These are phyloP conservation scores for Diarsia mendica DNA, from an alignment of 2,888 invertebrate species.

Conservation along the genomic window DNA sequence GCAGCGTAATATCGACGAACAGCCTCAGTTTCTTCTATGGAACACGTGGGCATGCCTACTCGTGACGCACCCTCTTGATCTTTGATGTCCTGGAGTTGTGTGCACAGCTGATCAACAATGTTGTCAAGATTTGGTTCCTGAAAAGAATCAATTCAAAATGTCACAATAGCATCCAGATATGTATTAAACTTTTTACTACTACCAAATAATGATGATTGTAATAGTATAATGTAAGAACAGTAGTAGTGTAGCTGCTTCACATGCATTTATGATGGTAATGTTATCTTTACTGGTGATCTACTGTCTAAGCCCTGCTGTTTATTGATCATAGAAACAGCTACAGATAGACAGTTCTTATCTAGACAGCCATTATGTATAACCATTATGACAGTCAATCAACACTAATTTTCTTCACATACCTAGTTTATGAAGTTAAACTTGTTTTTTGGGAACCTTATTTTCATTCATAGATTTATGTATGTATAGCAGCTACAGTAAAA, in stretches of 20 bases:
- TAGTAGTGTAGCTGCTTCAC: conserved; percentile 27
- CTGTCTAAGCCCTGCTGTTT: background rate
- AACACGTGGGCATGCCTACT: conserved; percentile 89
- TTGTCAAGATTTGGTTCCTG: conserved; percentile 95
- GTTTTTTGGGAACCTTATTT: conserved; percentile 7
- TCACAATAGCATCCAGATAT: conserved; percentile 15
- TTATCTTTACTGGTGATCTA: background rate
- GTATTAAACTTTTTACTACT: conserved; percentile 8
- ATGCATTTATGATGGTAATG: conserved; percentile 1
- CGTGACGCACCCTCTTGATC: conserved; percentile 82
- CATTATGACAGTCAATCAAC: background rate
- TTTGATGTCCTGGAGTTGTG: conserved; percentile 93
- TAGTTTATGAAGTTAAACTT: background rate
- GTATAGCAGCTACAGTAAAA: conserved; percentile 35
- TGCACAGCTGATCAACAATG: conserved; percentile 95
- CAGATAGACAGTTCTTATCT: background rate
- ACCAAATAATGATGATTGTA: conserved; percentile 6
- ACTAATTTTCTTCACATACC: background rate
- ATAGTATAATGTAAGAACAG: conserved; percentile 9
- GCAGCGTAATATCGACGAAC: conserved; percentile 94
- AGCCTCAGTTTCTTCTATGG: conserved; percentile 91
- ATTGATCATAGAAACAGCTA: background rate
- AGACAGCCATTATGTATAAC: background rate
- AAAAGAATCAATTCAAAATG: conserved; percentile 72
- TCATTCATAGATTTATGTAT: conserved; percentile 3